Percentiles rank a stretch among this genome's conserved stretches.
Conservation (phyloP, 2,888 invertebrate genomes). For the Zygogramma bicolorata region DNA sequence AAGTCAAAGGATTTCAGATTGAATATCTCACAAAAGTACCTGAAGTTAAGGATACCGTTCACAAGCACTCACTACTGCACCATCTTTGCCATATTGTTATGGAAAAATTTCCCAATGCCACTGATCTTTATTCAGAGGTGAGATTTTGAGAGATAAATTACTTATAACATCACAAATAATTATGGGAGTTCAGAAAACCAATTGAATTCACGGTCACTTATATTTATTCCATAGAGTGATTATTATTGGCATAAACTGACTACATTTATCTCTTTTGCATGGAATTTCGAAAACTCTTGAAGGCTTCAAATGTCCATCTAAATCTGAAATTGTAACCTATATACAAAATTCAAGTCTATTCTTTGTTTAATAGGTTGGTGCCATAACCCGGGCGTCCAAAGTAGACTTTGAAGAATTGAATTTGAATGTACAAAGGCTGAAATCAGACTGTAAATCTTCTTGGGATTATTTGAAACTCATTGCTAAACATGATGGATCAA, state of each 20-base stretch:
- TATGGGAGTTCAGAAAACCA: too few relatives aligned
- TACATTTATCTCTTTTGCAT: too few relatives aligned
- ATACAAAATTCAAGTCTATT: background rate
- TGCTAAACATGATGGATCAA: conserved; percentile 92
- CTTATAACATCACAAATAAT: background rate
- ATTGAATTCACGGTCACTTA: too few relatives aligned
- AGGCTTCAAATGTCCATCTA: too few relatives aligned
- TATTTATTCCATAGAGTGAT: too few relatives aligned
- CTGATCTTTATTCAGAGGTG: conserved; percentile 97
- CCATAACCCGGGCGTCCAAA: conserved; percentile 90
- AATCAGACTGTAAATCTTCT: conserved; percentile 95
- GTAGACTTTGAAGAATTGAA: conserved; percentile 95
- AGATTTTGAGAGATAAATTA: conserved; percentile 41
- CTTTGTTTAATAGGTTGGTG: conserved; percentile 76
- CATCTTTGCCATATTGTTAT: conserved; percentile 98
- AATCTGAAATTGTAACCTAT: too few relatives aligned
- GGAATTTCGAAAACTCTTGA: too few relatives aligned
- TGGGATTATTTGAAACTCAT: conserved; percentile 97
- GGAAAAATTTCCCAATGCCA: conserved; percentile 94
- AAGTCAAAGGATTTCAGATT: conserved; percentile 95
- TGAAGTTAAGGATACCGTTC: conserved; percentile 98
- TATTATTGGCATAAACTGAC: too few relatives aligned
- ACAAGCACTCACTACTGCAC: conserved; percentile 97
- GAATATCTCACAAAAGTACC: conserved; percentile 98
- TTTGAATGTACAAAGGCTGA: conserved; percentile 87